A percentile compares a stretch with the other conserved stretches of the same genome.
These are phyloP conservation scores for Tiliqua scincoides DNA, from an alignment of 2,113 vertebrate species.

Conservation along the genomic window DNA sequence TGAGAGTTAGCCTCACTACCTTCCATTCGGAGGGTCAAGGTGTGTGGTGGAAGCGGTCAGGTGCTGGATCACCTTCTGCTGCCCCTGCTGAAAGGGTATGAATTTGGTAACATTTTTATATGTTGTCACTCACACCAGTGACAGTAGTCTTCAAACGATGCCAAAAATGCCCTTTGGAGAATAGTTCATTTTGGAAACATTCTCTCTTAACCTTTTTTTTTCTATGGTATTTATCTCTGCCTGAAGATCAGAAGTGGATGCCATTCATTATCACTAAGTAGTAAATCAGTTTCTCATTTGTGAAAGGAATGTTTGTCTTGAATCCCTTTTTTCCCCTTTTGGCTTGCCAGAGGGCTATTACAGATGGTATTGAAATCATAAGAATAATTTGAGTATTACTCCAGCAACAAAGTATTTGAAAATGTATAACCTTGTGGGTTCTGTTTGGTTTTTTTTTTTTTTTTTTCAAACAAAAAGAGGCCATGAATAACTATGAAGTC, in stretches of 20 bases:
- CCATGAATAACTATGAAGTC: conserved; percentile 63
- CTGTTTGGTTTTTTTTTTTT: conserved; percentile 4
- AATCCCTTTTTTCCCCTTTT: conserved; percentile 63
- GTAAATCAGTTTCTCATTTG: conserved; percentile 71
- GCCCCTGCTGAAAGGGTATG: neutral
- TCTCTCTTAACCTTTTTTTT: too few relatives aligned
- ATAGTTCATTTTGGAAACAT: conserved; percentile 41
- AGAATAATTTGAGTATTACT: conserved; percentile 69
- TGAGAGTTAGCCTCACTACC: too few relatives aligned
- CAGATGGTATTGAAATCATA: conserved; percentile 68
- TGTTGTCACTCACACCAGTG: conserved; percentile 34
- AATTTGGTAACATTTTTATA: conserved; percentile 16
- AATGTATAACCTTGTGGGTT: conserved; percentile 76
- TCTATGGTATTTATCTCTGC: conserved; percentile 59
- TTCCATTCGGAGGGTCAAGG: too few relatives aligned
- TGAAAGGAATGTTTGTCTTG: conserved; percentile 66
- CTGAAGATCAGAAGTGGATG: conserved; percentile 67
- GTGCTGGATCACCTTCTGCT: too few relatives aligned
- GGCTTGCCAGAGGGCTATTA: conserved; percentile 65
- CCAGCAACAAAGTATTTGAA: conserved; percentile 71
- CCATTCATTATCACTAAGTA: conserved; percentile 77
- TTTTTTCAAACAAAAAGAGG: conserved; percentile 45
- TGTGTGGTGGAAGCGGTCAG: too few relatives aligned
- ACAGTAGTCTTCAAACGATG: neutral
- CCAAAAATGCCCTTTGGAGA: conserved; percentile 42